phyloP scores from a whole-genome alignment of 2,113 vertebrate species.

The Hemiprocne comata region DNA sequence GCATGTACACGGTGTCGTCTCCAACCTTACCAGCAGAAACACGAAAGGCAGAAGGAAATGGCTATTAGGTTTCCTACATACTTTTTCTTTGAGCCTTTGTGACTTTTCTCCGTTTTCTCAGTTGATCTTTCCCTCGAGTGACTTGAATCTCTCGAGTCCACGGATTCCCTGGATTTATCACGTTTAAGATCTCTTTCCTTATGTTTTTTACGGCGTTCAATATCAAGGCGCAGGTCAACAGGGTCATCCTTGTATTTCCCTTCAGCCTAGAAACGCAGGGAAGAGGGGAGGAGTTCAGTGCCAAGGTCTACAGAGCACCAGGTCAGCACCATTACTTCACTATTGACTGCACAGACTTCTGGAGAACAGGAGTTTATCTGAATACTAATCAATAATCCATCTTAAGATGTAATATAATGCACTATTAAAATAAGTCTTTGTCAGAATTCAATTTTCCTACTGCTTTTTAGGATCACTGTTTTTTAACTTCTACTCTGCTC shows the following conservation, averaged over 20 bases:
- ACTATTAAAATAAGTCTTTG: not conserved
- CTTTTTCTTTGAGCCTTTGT: constrained; percentile 89
- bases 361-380: constrained; percentile 19
- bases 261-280: constrained; percentile 79
- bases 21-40: constrained; percentile 7
- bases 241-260: constrained; percentile 89
- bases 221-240: constrained; percentile 94
- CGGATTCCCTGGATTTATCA: constrained; percentile 81
- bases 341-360: constrained; percentile 45
- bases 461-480: not conserved
- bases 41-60: not conserved
- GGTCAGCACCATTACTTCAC: constrained; percentile 42
- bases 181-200: constrained; percentile 87
- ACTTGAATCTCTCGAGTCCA: constrained; percentile 85
- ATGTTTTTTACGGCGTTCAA: constrained; percentile 96
- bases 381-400: not conserved
- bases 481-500: not conserved
- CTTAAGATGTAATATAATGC: not conserved
- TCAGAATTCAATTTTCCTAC: not conserved
- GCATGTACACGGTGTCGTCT: not conserved
- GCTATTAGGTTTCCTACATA: constrained; percentile 69
- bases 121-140: constrained; percentile 84
- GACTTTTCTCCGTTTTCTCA: constrained; percentile 87
- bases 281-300: constrained; percentile 44
- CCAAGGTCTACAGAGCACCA: not conserved